Percentiles rank a stretch among this genome's conserved stretches.
Evolutionary conservation across 1,140 invertebrate genomes (phyloP).

Genomic region (Caligus rogercresseyi): DNA sequence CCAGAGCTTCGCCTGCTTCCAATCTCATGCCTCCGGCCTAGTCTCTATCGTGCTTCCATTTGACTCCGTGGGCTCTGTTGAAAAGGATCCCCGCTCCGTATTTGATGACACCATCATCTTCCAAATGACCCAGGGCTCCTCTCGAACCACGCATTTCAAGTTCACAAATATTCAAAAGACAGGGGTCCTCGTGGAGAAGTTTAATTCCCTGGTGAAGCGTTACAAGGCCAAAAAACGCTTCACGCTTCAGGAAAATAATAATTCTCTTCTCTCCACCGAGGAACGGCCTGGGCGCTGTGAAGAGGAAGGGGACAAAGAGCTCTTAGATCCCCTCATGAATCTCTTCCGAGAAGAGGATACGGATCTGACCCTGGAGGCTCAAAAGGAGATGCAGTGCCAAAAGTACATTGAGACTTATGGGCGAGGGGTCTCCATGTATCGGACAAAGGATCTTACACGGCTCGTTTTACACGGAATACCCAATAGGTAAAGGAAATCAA

Average conservation of each 20-base stretch:
- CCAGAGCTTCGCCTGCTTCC: conserved; percentile 83
- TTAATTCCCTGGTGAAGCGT: neutral
- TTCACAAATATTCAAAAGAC: conserved; percentile 15
- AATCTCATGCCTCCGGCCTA: conserved; percentile 49
- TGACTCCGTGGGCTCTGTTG: conserved; percentile 50
- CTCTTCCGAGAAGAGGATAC: conserved; percentile 15
- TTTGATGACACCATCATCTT: conserved; percentile 21
- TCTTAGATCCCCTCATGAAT: conserved; percentile 18
- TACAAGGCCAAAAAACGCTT: neutral
- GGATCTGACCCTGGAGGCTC: conserved; percentile 45
- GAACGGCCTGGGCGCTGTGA: too few species aligned
- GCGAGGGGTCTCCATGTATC: conserved; percentile 73
- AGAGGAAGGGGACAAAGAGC: neutral
- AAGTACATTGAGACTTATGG: conserved; percentile 81
- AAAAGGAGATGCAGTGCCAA: conserved; percentile 70
- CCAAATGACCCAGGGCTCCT: conserved; percentile 22
- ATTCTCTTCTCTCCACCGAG: neutral
- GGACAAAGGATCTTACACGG: conserved; percentile 56
- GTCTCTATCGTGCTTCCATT: conserved; percentile 76
- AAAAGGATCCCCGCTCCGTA: conserved; percentile 42
- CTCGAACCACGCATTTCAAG: neutral
- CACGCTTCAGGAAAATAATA: neutral
- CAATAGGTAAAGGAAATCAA: conserved; percentile 32
- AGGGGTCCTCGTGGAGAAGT: neutral
- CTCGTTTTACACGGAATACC: conserved; percentile 80